Evolutionary conservation across 2,888 invertebrate species (phyloP).

Genomic region (Seira musarum): DNA sequence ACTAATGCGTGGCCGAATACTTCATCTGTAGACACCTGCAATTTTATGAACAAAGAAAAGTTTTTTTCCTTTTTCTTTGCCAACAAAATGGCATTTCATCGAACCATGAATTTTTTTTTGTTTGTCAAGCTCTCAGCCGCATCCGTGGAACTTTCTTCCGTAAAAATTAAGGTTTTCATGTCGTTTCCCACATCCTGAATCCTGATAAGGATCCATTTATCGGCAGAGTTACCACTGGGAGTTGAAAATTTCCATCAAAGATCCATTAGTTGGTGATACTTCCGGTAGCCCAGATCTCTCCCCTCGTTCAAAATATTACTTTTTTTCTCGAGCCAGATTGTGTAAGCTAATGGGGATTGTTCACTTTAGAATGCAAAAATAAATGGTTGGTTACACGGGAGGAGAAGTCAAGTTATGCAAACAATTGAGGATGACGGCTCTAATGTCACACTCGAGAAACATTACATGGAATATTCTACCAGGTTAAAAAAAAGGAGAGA

Average conservation of each 20-base stretch:
- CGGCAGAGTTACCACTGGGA: neutral
- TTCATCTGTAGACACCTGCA: too few relatives aligned
- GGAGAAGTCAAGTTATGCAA: slow-evolving; percentile 16
- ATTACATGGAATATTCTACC: slow-evolving; percentile 24
- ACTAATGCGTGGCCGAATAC: too few relatives aligned
- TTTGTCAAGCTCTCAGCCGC: too few relatives aligned
- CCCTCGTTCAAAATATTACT: slow-evolving; percentile 14
- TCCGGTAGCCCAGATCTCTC: slow-evolving; percentile 26
- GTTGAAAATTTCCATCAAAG: slow-evolving; percentile 32
- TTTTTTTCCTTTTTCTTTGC: too few relatives aligned
- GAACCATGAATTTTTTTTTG: too few relatives aligned
- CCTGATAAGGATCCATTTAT: too few relatives aligned
- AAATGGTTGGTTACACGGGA: slow-evolving; percentile 5
- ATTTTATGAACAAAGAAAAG: too few relatives aligned
- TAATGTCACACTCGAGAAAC: slow-evolving; percentile 55
- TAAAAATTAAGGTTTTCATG: too few relatives aligned
- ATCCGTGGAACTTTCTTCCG: too few relatives aligned
- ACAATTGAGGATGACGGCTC: slow-evolving; percentile 42
- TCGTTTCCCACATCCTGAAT: too few relatives aligned
- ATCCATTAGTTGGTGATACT: slow-evolving; percentile 30
- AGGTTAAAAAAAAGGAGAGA: neutral
- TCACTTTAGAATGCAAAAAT: slow-evolving; percentile 22
- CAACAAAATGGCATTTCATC: too few relatives aligned
- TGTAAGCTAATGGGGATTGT: slow-evolving; percentile 16
- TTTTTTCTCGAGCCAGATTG: neutral